Evolutionary conservation across 2,113 vertebrate genomes (phyloP).

Genomic region (Vicugna pacos): DNA sequence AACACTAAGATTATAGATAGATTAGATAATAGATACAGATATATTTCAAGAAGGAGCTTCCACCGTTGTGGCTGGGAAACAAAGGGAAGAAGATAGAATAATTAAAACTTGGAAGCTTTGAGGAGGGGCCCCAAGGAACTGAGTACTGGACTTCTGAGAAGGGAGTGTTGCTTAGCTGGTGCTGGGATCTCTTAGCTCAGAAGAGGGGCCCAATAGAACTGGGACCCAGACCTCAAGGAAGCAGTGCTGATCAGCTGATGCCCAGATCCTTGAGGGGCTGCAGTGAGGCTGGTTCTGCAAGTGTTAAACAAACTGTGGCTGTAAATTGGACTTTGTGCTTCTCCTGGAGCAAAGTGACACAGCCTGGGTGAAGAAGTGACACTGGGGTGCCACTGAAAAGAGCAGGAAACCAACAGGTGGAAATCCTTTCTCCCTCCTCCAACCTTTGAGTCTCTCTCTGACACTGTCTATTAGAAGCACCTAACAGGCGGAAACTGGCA

Average conservation of each 20-base stretch:
- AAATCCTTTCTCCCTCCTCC: not conserved
- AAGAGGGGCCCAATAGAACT: not conserved
- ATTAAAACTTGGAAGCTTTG: conserved; percentile 14
- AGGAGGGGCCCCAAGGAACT: not conserved
- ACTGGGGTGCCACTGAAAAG: not conserved
- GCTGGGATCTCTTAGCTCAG: not conserved
- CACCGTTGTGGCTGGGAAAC: not conserved
- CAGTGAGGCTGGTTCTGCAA: not conserved
- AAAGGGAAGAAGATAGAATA: not conserved
- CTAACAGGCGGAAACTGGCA: conserved; percentile 6
- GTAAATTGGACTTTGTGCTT: not conserved
- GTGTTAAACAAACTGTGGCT: not conserved
- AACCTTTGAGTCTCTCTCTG: not conserved
- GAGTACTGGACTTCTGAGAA: not conserved
- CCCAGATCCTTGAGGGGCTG: not conserved
- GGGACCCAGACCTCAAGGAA: not conserved
- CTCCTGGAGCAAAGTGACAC: not conserved
- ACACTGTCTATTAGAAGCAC: not conserved
- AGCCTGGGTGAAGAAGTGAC: not conserved
- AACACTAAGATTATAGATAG: not conserved
- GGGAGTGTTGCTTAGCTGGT: not conserved
- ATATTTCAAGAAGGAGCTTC: not conserved
- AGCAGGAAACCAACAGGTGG: not conserved
- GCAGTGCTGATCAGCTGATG: not conserved
- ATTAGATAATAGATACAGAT: not conserved